Evolutionary conservation across 2,797 vertebrate species (phyloP).

Genomic region (Eremophila alpestris): DNA sequence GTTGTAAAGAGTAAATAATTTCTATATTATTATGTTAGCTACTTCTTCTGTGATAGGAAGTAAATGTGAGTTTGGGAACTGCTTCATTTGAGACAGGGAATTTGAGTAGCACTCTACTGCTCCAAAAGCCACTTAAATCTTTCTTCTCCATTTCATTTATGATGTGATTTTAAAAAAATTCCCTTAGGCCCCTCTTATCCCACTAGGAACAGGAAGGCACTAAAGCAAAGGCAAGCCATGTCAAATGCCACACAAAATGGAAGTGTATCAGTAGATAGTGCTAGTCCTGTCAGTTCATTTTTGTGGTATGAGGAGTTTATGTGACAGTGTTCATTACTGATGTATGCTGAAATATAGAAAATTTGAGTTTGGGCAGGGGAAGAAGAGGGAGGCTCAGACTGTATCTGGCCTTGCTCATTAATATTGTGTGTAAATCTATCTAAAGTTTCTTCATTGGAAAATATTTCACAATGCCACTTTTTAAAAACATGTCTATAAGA

Average conservation of each 20-base stretch:
- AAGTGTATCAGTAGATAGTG: slow-evolving; percentile 10
- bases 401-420: neutral
- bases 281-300: slow-evolving; percentile 29
- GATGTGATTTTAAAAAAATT: neutral
- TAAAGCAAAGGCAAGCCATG: neutral
- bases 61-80: neutral
- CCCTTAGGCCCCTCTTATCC: slow-evolving; percentile 2
- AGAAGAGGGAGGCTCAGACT: neutral
- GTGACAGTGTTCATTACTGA: neutral
- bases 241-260: slow-evolving; percentile 23
- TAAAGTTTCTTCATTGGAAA: neutral
- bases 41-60: neutral
- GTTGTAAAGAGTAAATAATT: neutral
- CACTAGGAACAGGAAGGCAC: neutral
- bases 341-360: slow-evolving; percentile 17
- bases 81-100: neutral
- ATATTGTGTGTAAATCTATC: neutral
- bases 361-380: neutral
- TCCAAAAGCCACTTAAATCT: neutral
- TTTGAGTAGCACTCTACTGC: neutral
- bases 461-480: neutral
- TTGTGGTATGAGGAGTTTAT: neutral
- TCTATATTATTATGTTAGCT: neutral
- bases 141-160: neutral
- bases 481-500: neutral